Percentiles rank a stretch among this genome's conserved stretches.
Conservation (phyloP, 2,113 vertebrate species). For the Tiliqua scincoides region DNA sequence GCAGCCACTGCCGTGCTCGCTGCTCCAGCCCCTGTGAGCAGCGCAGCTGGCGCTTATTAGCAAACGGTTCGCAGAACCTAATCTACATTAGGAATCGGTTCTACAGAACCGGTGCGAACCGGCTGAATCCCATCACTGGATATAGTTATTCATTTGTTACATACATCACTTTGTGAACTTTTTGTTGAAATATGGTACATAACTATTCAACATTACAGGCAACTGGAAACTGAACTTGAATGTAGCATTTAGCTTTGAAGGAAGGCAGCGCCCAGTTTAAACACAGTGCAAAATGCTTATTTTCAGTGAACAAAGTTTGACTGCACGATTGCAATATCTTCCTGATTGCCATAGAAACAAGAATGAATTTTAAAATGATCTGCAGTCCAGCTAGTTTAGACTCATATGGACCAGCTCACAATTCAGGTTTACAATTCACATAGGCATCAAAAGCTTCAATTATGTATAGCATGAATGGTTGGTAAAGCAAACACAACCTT, state of each 20-base stretch:
- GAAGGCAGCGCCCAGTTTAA: neutral
- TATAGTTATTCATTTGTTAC: too few species aligned
- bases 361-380: neutral
- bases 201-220: too few species aligned
- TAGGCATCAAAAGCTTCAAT: neutral
- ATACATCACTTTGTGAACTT: too few species aligned
- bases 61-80: too few species aligned
- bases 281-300: neutral
- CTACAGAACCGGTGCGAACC: too few species aligned
- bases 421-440: neutral
- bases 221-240: neutral
- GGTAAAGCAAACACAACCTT: neutral
- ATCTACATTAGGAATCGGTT: too few species aligned
- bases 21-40: too few species aligned
- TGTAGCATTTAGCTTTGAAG: neutral
- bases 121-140: too few species aligned
- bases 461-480: neutral
- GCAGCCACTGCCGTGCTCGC: too few species aligned
- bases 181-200: too few species aligned
- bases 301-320: neutral
- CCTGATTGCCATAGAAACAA: neutral
- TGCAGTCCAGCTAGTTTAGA: neutral
- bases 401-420: neutral
- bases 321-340: neutral
- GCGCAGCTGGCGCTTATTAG: too few species aligned